These are phyloP conservation scores for Idaea biselata DNA, from an alignment of 2,888 invertebrate genomes.

Conservation along the genomic window DNA sequence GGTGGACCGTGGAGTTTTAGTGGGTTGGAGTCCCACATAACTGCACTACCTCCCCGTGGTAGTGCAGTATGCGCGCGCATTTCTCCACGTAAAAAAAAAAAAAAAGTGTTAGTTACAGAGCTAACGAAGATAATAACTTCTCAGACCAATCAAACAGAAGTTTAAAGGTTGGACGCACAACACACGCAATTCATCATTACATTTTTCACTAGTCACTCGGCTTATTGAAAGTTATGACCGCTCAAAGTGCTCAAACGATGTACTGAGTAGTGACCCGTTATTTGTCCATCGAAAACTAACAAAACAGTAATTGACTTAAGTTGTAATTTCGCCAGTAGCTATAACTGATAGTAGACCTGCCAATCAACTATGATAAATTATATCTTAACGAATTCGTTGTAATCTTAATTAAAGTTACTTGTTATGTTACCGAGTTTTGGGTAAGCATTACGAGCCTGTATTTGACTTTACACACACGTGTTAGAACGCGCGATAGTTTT, in stretches of 20 bases:
- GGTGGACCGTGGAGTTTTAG: no score
- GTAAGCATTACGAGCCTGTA: constrained; percentile 3
- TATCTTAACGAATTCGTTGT: constrained; percentile 68
- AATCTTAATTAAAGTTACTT: constrained; percentile 58
- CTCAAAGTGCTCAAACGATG: constrained; percentile 15
- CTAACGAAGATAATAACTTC: not conserved
- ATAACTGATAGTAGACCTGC: constrained; percentile 43
- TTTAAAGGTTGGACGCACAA: constrained; percentile 26
- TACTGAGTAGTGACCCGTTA: constrained; percentile 35
- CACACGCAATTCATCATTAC: constrained; percentile 25
- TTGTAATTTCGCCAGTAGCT: constrained; percentile 65
- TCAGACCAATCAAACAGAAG: constrained; percentile 15
- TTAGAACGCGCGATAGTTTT: not conserved
- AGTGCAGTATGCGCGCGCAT: no score
- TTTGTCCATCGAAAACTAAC: constrained; percentile 48
- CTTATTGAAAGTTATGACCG: constrained; percentile 16
- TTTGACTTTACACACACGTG: not conserved
- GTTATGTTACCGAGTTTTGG: constrained; percentile 45
- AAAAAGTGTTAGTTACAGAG: not conserved
- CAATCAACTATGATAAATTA: constrained; percentile 66
- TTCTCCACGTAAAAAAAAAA: no score
- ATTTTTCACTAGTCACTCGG: constrained; percentile 26
- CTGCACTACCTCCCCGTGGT: no score
- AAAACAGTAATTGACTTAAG: constrained; percentile 58
- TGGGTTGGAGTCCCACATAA: no score